A percentile compares a stretch with the other conserved stretches of the same genome.
phyloP scores from a whole-genome alignment of 2,888 invertebrate species.

The Drosophila cognata region DNA sequence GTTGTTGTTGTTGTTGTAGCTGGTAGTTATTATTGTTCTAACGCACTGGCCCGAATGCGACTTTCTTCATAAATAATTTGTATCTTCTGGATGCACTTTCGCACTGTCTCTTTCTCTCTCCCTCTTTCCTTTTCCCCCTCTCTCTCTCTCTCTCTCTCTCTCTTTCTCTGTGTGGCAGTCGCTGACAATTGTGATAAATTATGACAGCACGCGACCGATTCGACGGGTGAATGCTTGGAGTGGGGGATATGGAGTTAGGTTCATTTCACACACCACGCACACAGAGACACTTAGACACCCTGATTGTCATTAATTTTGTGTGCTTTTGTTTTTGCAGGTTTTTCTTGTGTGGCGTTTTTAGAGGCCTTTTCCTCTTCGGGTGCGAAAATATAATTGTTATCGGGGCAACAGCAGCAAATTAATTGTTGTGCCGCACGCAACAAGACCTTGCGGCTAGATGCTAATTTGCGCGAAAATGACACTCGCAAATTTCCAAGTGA shows the following conservation, averaged over 20 bases:
- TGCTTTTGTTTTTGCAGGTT: conserved; percentile 13
- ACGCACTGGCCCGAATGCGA: conserved; percentile 60
- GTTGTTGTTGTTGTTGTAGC: conserved; percentile 2
- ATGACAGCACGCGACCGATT: conserved; percentile 66
- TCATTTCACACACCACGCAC: conserved; percentile 12
- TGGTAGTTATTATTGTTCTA: conserved; percentile 57
- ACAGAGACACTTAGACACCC: conserved; percentile 26
- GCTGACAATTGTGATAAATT: conserved; percentile 78
- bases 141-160: not conserved
- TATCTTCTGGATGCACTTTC: conserved; percentile 63
- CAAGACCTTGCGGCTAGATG: conserved; percentile 10
- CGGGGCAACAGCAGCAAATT: conserved; percentile 46
- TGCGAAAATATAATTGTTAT: conserved; percentile 53
- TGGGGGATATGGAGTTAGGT: not conserved
- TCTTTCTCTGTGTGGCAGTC: not conserved
- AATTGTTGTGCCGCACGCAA: conserved; percentile 73
- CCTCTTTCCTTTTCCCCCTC: not conserved
- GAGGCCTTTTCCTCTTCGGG: conserved; percentile 33
- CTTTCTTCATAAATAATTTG: conserved; percentile 69
- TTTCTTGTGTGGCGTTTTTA: conserved; percentile 19
- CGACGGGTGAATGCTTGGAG: conserved; percentile 9
- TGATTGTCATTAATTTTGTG: conserved; percentile 1
- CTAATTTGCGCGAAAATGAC: conserved; percentile 69
- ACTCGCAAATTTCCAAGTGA: conserved; percentile 54
- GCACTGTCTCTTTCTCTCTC: conserved; percentile 4